Percentiles rank a stretch among this genome's conserved stretches.
Evolutionary conservation across 2,888 invertebrate species (phyloP).

Genomic region (Euplexia lucipara): DNA sequence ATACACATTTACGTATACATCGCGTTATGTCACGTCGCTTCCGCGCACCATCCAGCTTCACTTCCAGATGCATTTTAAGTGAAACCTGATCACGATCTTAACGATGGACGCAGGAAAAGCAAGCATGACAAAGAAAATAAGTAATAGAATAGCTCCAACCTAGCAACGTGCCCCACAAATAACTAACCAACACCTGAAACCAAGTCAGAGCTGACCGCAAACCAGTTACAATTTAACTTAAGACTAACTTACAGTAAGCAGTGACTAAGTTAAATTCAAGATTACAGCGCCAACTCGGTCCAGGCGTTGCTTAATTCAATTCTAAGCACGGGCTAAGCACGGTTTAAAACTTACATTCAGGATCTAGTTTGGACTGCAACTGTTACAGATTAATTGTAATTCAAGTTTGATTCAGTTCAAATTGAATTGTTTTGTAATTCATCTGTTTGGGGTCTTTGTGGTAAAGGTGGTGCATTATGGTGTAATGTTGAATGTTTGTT

Average conservation of each 20-base stretch:
- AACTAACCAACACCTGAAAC: slow-evolving; percentile 45
- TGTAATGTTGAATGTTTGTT: background rate
- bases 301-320: slow-evolving; percentile 77
- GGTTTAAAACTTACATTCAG: slow-evolving; percentile 71
- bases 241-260: slow-evolving; percentile 61
- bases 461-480: too few species aligned
- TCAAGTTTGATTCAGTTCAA: slow-evolving; percentile 54
- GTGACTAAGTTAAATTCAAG: slow-evolving; percentile 73
- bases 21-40: too few species aligned
- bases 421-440: slow-evolving; percentile 42
- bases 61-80: too few species aligned
- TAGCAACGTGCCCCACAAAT: slow-evolving; percentile 8
- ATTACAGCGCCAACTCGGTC: slow-evolving; percentile 70
- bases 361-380: slow-evolving; percentile 59
- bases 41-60: too few species aligned
- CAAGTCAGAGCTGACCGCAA: slow-evolving; percentile 52
- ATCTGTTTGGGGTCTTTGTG: slow-evolving; percentile 28
- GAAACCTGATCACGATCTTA: too few species aligned
- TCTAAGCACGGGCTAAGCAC: slow-evolving; percentile 75
- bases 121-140: background rate
- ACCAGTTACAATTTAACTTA: slow-evolving; percentile 59
- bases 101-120: too few species aligned
- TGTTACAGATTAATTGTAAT: slow-evolving; percentile 61
- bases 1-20: too few species aligned
- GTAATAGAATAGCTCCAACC: background rate